phyloP scores from a whole-genome alignment of 1,140 invertebrate species.

The Drosophila oshimai region DNA sequence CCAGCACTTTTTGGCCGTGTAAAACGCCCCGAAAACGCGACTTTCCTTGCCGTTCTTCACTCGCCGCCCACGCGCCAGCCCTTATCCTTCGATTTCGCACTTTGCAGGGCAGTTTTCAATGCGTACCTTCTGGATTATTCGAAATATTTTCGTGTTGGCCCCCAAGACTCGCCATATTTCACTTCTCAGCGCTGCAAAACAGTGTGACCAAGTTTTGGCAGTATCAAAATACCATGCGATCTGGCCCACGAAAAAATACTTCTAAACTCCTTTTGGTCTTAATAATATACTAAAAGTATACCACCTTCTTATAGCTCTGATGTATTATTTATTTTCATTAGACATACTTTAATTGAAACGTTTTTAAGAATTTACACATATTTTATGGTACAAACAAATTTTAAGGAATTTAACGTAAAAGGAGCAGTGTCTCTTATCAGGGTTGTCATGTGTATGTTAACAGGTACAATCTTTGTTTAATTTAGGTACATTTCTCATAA shows the following conservation, averaged over 20 bases:
- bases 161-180: conserved; percentile 83
- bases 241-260: no score
- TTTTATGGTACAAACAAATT: no score
- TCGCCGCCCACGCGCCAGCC: conserved; percentile 5
- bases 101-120: conserved; percentile 38
- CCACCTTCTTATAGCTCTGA: no score
- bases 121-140: conserved; percentile 79
- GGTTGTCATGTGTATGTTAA: no score
- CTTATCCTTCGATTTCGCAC: conserved; percentile 19
- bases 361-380: no score
- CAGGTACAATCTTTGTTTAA: no score
- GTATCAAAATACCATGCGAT: not conserved
- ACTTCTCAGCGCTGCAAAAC: conserved; percentile 43
- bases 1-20: conserved; percentile 49
- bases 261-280: no score
- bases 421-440: no score
- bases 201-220: conserved; percentile 8
- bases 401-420: no score
- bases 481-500: no score
- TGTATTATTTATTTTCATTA: no score
- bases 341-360: no score
- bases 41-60: conserved; percentile 16
- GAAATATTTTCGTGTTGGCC: conserved; percentile 82
- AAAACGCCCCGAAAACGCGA: conserved; percentile 35
- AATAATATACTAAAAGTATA: not conserved